Evolutionary conservation across 1,140 invertebrate species (phyloP).

Genomic region (Calliphora vicina): DNA sequence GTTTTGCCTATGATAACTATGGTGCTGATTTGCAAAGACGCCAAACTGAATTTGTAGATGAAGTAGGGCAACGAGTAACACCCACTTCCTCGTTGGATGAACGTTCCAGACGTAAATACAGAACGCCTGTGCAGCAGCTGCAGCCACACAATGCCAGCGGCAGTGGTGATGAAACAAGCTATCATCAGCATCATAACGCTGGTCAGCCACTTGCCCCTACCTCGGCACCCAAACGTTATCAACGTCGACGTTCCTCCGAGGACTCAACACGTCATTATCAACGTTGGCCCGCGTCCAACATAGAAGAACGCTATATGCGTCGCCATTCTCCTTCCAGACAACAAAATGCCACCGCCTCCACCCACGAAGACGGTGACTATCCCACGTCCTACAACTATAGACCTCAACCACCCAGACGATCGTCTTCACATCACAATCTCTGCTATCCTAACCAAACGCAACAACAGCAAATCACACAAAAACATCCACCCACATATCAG

Average conservation of each 20-base stretch:
- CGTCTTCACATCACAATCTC: slow-evolving; percentile 67
- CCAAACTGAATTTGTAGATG: slow-evolving; percentile 50
- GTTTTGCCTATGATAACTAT: slow-evolving; percentile 48
- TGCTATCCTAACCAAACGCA: slow-evolving; percentile 52
- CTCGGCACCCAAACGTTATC: slow-evolving; percentile 49
- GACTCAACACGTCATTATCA: slow-evolving; percentile 55
- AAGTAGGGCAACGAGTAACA: slow-evolving; percentile 43
- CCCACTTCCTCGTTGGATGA: slow-evolving; percentile 56
- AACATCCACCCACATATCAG: slow-evolving; percentile 53
- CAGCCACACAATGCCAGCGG: slow-evolving; percentile 36
- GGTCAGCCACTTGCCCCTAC: slow-evolving; percentile 9
- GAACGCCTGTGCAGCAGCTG: slow-evolving; percentile 1
- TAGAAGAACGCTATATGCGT: slow-evolving; percentile 59
- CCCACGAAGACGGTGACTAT: slow-evolving; percentile 48
- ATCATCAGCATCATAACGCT: slow-evolving; percentile 44
- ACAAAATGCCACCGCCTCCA: slow-evolving; percentile 39
- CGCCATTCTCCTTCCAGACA: slow-evolving; percentile 61
- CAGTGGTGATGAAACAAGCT: slow-evolving; percentile 54
- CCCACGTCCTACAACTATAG: slow-evolving; percentile 38
- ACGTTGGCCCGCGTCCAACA: slow-evolving; percentile 59
- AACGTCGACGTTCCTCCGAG: slow-evolving; percentile 57
- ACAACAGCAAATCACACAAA: not conserved
- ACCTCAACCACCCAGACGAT: slow-evolving; percentile 56
- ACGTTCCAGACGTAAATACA: slow-evolving; percentile 47
- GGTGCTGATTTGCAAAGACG: slow-evolving; percentile 46